Conservation (phyloP, 1,140 invertebrate species). For the Zaprionus tsacasi region DNA sequence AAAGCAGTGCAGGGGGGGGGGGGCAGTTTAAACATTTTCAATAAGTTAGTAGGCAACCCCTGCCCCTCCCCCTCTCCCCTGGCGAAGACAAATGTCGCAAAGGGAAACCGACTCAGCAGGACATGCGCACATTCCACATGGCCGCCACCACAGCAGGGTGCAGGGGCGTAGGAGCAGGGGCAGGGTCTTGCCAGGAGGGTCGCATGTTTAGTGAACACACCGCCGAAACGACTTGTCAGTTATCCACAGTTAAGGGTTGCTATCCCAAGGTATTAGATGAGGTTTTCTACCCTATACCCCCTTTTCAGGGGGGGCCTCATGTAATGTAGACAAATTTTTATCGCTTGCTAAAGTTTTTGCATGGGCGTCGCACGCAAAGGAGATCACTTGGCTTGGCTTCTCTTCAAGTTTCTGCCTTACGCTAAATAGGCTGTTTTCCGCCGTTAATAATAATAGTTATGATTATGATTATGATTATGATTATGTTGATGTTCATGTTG, state of each 20-base stretch:
- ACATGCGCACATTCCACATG: conserved; percentile 63
- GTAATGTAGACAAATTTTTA: conserved; percentile 82
- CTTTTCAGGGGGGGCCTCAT: conserved; percentile 10
- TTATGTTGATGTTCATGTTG: conserved; percentile 65
- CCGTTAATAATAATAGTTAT: conserved; percentile 81
- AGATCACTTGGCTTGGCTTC: not conserved
- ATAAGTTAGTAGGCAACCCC: conserved; percentile 46
- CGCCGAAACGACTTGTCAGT: conserved; percentile 41
- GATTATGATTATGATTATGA: conserved; percentile 74
- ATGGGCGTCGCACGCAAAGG: conserved; percentile 22
- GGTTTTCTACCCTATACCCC: not conserved
- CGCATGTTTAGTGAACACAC: conserved; percentile 28
- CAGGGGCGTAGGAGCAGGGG: not conserved
- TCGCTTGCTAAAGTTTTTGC: conserved; percentile 73
- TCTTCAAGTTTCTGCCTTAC: conserved; percentile 45
- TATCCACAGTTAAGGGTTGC: conserved; percentile 46
- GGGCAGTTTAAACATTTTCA: conserved; percentile 64
- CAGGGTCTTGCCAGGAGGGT: conserved; percentile 1
- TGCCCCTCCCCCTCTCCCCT: not conserved
- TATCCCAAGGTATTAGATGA: conserved; percentile 2
- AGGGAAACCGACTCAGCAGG: conserved; percentile 42
- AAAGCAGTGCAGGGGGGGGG: conserved; percentile 27
- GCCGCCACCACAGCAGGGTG: not conserved
- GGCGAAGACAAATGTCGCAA: conserved; percentile 37
- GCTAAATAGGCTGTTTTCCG: conserved; percentile 76